A percentile compares a stretch with the other conserved stretches of the same genome.
phyloP scores from a whole-genome alignment of 2,113 vertebrate species.

The Clarias batrachus region DNA sequence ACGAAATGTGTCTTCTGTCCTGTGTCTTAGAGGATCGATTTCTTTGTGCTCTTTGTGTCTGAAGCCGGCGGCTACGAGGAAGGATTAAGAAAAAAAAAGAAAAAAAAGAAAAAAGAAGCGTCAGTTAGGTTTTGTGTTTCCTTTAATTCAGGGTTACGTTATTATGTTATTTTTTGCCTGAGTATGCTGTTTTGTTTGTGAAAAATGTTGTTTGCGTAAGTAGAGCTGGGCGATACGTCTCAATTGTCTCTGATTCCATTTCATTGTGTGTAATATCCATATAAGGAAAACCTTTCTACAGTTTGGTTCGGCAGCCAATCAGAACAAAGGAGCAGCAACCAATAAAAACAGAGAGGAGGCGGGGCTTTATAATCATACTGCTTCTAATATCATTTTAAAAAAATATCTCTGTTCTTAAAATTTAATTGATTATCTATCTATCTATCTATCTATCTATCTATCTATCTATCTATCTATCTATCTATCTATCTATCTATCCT shows the following conservation, averaged over 20 bases:
- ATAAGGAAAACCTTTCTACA: not conserved
- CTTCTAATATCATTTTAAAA: not conserved
- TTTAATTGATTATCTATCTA: not conserved
- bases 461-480: conserved; percentile 5
- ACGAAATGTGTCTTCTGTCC: conserved; percentile 64
- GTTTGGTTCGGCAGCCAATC: not conserved
- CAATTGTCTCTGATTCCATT: not conserved
- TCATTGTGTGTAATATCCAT: not conserved
- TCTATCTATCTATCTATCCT: conserved; percentile 5
- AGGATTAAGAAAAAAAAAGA: not conserved
- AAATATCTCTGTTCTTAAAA: not conserved
- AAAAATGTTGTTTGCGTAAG: not conserved
- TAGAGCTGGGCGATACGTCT: conserved; percentile 3
- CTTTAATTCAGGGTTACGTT: not conserved
- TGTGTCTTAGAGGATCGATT: conserved; percentile 67
- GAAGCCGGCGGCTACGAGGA: not conserved
- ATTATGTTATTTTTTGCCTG: not conserved
- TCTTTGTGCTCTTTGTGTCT: conserved; percentile 27
- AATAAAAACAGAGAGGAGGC: conserved; percentile 2
- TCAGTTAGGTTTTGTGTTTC: not conserved
- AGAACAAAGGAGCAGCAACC: not conserved
- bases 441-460: not conserved
- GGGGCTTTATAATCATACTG: not conserved
- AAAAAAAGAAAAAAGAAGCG: not conserved
- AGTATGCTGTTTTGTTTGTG: not conserved